phyloP scores from a whole-genome alignment of 1,140 invertebrate genomes.

The Drosophila rhopaloa region DNA sequence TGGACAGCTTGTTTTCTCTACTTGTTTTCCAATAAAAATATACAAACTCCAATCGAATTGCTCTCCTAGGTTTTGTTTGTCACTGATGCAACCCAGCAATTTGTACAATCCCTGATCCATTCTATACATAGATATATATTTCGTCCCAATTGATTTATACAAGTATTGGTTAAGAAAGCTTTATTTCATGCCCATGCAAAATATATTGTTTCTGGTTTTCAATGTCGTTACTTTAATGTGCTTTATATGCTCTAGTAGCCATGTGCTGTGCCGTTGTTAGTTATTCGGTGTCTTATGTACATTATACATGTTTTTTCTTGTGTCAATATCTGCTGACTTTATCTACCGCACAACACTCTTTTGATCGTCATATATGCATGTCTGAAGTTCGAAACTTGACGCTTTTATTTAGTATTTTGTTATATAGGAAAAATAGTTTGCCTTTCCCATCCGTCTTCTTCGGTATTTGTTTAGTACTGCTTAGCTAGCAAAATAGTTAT shows the following conservation, averaged over 20 bases:
- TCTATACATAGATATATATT: constrained; percentile 43
- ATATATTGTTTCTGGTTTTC: constrained; percentile 39
- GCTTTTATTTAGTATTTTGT: constrained; percentile 26
- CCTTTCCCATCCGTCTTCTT: constrained; percentile 25
- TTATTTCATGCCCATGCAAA: constrained; percentile 46
- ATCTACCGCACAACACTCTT: constrained; percentile 59
- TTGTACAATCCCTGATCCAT: constrained; percentile 52
- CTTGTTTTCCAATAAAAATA: constrained; percentile 40
- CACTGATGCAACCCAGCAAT: constrained; percentile 61
- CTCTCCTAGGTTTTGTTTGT: constrained; percentile 38
- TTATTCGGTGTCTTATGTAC: constrained; percentile 39
- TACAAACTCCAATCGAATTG: constrained; percentile 50
- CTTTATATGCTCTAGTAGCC: constrained; percentile 16
- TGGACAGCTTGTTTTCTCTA: constrained; percentile 49
- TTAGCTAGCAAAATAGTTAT: constrained; percentile 67
- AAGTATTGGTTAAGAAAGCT: constrained; percentile 50
- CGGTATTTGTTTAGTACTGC: constrained; percentile 9
- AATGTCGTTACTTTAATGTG: constrained; percentile 23
- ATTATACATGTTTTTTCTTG: constrained; percentile 31
- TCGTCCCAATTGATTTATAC: constrained; percentile 48
- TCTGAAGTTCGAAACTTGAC: constrained; percentile 49
- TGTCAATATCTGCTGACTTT: constrained; percentile 20
- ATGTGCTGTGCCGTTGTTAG: constrained; percentile 33
- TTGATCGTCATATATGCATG: constrained; percentile 70
- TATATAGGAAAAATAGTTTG: constrained; percentile 70